A percentile compares a stretch with the other conserved stretches of the same genome.
Conservation (phyloP, 2,113 vertebrate genomes). For the Istiophorus platypterus region DNA sequence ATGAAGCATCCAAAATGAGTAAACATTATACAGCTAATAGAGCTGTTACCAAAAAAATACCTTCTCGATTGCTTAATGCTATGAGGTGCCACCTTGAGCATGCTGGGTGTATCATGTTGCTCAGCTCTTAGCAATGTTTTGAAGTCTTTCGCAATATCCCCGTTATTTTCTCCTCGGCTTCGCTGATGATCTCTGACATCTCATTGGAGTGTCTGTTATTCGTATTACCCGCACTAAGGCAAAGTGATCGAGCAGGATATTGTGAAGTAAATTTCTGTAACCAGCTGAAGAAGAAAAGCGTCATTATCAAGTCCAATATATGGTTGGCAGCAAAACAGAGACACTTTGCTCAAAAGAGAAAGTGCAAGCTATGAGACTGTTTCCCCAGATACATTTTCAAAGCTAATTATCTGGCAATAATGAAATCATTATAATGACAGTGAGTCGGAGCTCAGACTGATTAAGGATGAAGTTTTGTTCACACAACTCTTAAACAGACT, state of each 20-base stretch:
- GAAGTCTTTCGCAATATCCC: constrained; percentile 34
- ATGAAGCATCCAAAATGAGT: constrained; percentile 55
- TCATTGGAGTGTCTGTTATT: constrained; percentile 60
- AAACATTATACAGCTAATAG: constrained; percentile 75
- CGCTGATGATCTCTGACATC: constrained; percentile 65
- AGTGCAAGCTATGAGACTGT: constrained; percentile 59
- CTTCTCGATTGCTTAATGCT: constrained; percentile 70
- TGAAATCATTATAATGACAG: constrained; percentile 66
- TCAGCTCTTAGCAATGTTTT: constrained; percentile 20
- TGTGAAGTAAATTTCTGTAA: constrained; percentile 59
- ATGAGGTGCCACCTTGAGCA: constrained; percentile 53
- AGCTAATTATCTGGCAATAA: constrained; percentile 76
- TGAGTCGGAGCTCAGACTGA: constrained; percentile 45
- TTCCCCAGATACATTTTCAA: constrained; percentile 70
- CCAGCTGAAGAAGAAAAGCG: constrained; percentile 58
- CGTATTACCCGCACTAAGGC: constrained; percentile 39
- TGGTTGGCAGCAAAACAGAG: constrained; percentile 60
- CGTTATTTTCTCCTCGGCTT: constrained; percentile 15
- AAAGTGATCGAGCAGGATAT: constrained; percentile 45
- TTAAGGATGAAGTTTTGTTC: constrained; percentile 47
- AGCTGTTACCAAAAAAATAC: constrained; percentile 73
- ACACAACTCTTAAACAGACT: background rate
- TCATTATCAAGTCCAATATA: constrained; percentile 64
- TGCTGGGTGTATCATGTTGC: constrained; percentile 47
- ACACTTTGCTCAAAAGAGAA: constrained; percentile 59